Conservation (phyloP, 2,797 vertebrate species). For the Micrastur ruficollis region DNA sequence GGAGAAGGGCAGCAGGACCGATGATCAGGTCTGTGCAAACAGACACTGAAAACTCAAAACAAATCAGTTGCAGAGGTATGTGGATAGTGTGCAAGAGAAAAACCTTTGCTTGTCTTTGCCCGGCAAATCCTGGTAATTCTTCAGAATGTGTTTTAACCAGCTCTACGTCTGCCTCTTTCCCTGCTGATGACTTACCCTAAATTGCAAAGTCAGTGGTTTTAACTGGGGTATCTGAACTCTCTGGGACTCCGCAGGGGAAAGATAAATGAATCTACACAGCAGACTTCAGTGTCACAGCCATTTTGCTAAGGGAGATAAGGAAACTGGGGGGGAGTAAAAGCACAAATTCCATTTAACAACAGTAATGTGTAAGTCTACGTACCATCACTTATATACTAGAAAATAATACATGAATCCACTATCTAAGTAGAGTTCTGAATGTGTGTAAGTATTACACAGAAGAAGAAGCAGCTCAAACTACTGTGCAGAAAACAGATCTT, state of each 20-base stretch:
- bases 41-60: constrained; percentile 24
- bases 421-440: neutral
- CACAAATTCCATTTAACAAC: neutral
- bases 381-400: neutral
- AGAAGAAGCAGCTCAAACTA: neutral
- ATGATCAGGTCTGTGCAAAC: constrained; percentile 36
- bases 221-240: neutral
- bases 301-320: constrained; percentile 11
- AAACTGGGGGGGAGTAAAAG: neutral
- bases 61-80: neutral
- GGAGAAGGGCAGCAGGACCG: neutral
- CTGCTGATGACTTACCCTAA: neutral
- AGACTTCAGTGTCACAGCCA: neutral
- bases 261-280: neutral
- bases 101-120: neutral
- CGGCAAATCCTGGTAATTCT: neutral
- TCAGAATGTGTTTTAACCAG: neutral
- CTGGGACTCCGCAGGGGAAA: neutral
- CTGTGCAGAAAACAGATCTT: constrained; percentile 6
- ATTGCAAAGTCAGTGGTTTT: constrained; percentile 12
- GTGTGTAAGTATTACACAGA: neutral
- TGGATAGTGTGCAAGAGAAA: neutral
- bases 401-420: neutral
- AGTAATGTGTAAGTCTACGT: neutral
- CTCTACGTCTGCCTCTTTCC: neutral